Conservation (phyloP, 2,888 invertebrate species). For the Malachius bipustulatus region DNA sequence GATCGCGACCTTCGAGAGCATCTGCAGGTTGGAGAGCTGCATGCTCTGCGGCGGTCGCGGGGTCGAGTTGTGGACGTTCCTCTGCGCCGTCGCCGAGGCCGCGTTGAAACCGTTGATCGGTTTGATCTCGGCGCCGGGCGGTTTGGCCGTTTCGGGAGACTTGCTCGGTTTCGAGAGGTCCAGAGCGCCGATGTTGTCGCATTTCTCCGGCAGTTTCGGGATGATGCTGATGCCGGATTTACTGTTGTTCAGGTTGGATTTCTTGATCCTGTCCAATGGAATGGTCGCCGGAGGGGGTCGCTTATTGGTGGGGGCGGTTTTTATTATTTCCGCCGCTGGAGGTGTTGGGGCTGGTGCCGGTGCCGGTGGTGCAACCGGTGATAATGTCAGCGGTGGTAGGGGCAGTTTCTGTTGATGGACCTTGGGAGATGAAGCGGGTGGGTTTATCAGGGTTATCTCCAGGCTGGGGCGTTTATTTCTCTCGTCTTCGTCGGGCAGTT, state of each 20-base stretch:
- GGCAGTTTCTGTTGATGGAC: slow-evolving; percentile 14
- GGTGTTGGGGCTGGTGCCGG: slow-evolving; percentile 20
- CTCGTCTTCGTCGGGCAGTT: slow-evolving; percentile 23
- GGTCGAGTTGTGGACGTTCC: not conserved
- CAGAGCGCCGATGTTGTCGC: slow-evolving; percentile 42
- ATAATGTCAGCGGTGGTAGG: slow-evolving; percentile 18
- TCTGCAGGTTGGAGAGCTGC: slow-evolving; percentile 41
- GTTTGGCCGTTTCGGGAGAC: slow-evolving; percentile 29
- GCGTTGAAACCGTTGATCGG: slow-evolving; percentile 20
- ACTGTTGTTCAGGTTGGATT: slow-evolving; percentile 29
- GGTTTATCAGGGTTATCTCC: slow-evolving; percentile 34
- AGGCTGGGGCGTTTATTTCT: slow-evolving; percentile 32
- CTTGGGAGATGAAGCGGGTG: slow-evolving; percentile 14
- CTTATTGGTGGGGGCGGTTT: too few species aligned
- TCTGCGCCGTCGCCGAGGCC: slow-evolving; percentile 8
- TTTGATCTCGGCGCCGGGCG: slow-evolving; percentile 18
- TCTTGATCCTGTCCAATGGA: slow-evolving; percentile 40
- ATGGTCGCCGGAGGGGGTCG: slow-evolving; percentile 44
- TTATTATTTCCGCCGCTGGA: too few species aligned
- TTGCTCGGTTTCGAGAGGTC: slow-evolving; percentile 39
- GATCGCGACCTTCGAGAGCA: slow-evolving; percentile 38
- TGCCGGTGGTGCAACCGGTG: too few species aligned
- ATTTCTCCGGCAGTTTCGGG: slow-evolving; percentile 30
- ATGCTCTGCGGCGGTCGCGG: slow-evolving; percentile 16
- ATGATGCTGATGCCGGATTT: slow-evolving; percentile 29